Conservation (phyloP, 2,113 vertebrate species). For the Proterorhinus semilunaris region DNA sequence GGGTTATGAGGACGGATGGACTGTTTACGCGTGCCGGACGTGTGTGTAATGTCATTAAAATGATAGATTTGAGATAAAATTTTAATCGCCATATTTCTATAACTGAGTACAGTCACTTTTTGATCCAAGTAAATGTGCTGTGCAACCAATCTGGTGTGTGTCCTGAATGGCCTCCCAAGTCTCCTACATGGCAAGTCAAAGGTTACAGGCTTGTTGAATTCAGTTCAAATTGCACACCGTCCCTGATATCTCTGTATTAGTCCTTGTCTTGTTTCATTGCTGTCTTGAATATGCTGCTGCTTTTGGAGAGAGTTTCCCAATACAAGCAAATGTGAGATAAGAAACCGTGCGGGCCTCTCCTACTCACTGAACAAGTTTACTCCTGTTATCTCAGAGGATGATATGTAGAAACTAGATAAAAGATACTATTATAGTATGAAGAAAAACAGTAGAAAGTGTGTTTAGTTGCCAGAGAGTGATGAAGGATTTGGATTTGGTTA, state of each 20-base stretch:
- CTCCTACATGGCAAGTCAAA: not conserved
- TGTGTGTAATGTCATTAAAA: constrained; percentile 10
- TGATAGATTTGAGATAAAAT: not conserved
- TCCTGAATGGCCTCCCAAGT: not conserved
- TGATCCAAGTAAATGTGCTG: not conserved
- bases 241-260: not conserved
- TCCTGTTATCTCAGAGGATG: not conserved
- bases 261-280: not conserved
- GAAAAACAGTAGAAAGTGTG: no score
- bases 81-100: constrained; percentile 1
- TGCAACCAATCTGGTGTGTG: not conserved
- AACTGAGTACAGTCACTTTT: not conserved
- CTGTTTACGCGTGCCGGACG: not conserved
- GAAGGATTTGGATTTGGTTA: not conserved
- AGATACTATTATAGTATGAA: not conserved
- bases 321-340: constrained; percentile 26
- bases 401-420: not conserved
- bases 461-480: not conserved
- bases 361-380: not conserved
- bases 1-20: not conserved
- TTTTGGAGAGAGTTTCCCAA: constrained; percentile 31
- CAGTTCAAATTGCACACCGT: constrained; percentile 18
- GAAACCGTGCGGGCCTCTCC: constrained; percentile 6
- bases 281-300: constrained; percentile 3
- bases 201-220: not conserved